phyloP scores from a whole-genome alignment of 2,888 invertebrate genomes.

The Drosophila leonis region DNA sequence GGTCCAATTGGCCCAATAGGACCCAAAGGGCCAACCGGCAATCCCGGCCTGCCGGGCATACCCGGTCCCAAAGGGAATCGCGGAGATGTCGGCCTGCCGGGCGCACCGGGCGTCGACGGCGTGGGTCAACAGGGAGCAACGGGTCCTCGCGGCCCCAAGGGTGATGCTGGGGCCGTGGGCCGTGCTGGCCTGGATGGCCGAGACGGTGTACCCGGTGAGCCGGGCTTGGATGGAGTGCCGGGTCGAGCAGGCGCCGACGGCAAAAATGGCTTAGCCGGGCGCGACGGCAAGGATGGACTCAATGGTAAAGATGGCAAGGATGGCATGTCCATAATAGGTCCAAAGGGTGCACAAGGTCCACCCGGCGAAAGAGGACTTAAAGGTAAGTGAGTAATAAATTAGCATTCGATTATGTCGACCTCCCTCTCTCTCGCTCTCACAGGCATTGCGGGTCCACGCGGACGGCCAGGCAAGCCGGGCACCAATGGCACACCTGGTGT shows the following conservation, averaged over 20 bases:
- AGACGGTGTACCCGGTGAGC: conserved; percentile 96
- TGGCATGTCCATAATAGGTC: conserved; percentile 86
- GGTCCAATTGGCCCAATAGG: conserved; percentile 88
- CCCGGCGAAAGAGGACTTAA: conserved; percentile 91
- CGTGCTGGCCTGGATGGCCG: conserved; percentile 92
- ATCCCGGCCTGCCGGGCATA: conserved; percentile 87
- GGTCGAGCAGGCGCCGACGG: conserved; percentile 95
- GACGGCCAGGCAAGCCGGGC: conserved; percentile 91
- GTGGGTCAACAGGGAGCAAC: conserved; percentile 78
- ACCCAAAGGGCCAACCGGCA: conserved; percentile 87
- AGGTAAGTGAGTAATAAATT: conserved; percentile 85
- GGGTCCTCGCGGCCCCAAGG: conserved; percentile 84
- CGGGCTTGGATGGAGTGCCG: conserved; percentile 92
- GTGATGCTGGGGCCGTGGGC: conserved; percentile 88
- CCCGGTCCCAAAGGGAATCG: conserved; percentile 90
- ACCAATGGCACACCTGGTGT: conserved; percentile 91
- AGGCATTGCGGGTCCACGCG: conserved; percentile 88
- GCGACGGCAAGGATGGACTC: conserved; percentile 85
- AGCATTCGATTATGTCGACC: neutral
- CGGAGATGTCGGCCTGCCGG: conserved; percentile 89
- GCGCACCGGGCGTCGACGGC: conserved; percentile 88
- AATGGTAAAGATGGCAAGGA: conserved; percentile 91
- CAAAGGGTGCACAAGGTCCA: conserved; percentile 89
- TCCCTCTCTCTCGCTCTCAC: neutral
- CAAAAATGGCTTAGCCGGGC: conserved; percentile 90